phyloP scores from a whole-genome alignment of 2,797 vertebrate species.

The Notolabrus celidotus region DNA sequence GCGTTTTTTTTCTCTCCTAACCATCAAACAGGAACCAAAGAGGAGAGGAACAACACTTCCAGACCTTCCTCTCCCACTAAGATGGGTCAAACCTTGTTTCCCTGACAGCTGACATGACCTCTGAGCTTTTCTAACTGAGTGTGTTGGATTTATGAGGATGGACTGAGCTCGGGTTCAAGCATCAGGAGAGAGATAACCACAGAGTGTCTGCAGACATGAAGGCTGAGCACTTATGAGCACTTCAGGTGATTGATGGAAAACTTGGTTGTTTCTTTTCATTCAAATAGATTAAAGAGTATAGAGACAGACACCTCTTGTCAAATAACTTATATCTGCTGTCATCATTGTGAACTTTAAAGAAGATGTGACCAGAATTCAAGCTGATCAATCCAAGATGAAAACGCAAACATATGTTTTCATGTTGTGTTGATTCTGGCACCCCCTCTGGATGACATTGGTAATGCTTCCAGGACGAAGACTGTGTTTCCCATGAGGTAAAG shows the following conservation, averaged over 20 bases:
- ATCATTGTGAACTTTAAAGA: no score
- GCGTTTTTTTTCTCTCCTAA: conserved; percentile 25
- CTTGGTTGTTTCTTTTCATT: no score
- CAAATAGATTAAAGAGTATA: no score
- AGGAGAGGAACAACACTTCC: conserved; percentile 31
- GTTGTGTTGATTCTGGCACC: no score
- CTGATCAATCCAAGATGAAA: no score
- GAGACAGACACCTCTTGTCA: no score
- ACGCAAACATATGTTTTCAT: no score
- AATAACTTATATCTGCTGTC: no score
- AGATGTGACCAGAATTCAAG: no score
- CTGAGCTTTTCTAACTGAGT: not conserved
- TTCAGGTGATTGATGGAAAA: conserved; percentile 2
- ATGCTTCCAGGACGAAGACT: no score
- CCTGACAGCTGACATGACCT: conserved; percentile 18
- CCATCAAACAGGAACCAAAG: conserved; percentile 57
- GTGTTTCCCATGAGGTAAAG: no score
- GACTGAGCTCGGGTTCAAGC: conserved; percentile 5
- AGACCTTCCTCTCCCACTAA: not conserved
- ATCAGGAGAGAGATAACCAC: not conserved
- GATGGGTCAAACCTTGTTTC: conserved; percentile 18
- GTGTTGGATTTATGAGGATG: not conserved
- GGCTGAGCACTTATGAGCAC: conserved; percentile 10
- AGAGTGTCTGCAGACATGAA: not conserved
- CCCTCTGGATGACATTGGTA: no score